Conservation (phyloP, 2,888 invertebrate species). For the Romanomermis culicivorax region DNA sequence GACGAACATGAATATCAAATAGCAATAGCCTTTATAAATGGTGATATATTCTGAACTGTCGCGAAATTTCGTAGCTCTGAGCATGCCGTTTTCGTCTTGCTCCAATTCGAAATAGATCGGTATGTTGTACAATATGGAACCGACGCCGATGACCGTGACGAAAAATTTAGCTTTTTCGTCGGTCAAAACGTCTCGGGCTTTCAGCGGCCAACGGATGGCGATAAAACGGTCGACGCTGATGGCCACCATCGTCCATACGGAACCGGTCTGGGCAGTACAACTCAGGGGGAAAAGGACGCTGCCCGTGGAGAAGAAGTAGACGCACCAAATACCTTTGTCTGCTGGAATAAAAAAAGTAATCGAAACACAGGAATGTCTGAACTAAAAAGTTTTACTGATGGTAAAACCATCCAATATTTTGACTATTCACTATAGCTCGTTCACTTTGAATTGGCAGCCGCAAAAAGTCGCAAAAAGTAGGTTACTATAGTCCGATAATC, state of each 20-base stretch:
- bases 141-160: not conserved
- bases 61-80: not conserved
- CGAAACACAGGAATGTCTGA: no score
- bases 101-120: constrained; percentile 9
- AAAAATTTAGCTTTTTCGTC: not conserved
- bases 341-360: no score
- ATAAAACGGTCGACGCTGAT: constrained; percentile 10
- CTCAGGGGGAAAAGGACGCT: constrained; percentile 7
- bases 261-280: constrained; percentile 9
- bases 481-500: no score
- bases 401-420: no score
- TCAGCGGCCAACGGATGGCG: constrained; percentile 5
- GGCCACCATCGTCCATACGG: constrained; percentile 10
- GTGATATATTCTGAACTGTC: not conserved
- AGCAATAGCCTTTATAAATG: constrained; percentile 8
- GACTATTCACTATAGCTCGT: no score
- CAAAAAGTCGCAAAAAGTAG: no score
- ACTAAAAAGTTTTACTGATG: no score
- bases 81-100: not conserved
- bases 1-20: constrained; percentile 9
- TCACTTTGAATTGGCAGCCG: no score
- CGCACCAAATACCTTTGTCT: no score
- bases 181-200: not conserved
- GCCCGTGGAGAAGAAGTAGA: constrained; percentile 1
- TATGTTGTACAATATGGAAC: constrained; percentile 7